These are phyloP conservation scores for Rhinoraja longicauda DNA, from an alignment of 2,797 vertebrate genomes.

Conservation along the genomic window DNA sequence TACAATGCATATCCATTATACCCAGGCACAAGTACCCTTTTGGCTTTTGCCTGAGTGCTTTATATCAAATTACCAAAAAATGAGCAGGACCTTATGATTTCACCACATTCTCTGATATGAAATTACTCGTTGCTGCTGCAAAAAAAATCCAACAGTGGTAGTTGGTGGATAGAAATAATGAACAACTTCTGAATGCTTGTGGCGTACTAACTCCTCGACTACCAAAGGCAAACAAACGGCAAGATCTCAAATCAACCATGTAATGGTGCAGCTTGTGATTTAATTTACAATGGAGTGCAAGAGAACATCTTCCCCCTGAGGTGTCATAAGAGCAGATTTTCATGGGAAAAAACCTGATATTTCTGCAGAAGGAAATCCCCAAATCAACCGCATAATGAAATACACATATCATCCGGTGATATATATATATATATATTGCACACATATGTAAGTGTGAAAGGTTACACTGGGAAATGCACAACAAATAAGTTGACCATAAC, in stretches of 20 bases:
- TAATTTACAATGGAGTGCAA: constrained; percentile 16
- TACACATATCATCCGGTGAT: constrained; percentile 13
- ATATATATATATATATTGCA: background rate
- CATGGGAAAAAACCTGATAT: constrained; percentile 17
- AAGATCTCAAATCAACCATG: constrained; percentile 17
- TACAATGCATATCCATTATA: background rate
- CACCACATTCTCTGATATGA: background rate
- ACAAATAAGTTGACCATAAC: background rate
- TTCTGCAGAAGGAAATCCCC: constrained; percentile 8
- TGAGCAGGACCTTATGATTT: background rate
- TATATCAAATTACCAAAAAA: constrained; percentile 2
- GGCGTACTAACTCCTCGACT: background rate
- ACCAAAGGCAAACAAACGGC: constrained; percentile 9
- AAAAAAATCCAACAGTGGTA: background rate
- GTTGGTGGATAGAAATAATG: background rate
- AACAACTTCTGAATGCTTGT: background rate
- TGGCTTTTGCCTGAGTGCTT: background rate
- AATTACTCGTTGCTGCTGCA: background rate
- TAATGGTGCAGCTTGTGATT: constrained; percentile 21
- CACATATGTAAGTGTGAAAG: background rate
- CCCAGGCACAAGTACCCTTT: background rate
- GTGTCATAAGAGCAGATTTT: constrained; percentile 33
- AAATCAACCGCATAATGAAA: constrained; percentile 31
- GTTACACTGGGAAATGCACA: background rate
- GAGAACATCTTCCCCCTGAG: background rate